Evolutionary conservation across 2,888 invertebrate genomes (phyloP).

Genomic region (Acheta domesticus): DNA sequence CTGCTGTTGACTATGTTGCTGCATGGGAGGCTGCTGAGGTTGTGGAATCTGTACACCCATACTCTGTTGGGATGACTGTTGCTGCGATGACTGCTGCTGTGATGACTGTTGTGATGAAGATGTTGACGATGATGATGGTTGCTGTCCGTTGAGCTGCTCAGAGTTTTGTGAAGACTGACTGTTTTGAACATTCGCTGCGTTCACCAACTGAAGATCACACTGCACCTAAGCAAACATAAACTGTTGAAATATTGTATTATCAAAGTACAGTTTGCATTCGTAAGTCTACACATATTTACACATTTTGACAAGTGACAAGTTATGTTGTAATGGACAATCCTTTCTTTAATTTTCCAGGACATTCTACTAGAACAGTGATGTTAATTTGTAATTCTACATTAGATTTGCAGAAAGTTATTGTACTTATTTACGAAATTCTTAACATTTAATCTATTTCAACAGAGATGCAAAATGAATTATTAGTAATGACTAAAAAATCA

Average conservation of each 20-base stretch:
- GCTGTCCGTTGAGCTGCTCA: neutral
- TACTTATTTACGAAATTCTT: too few relatives aligned
- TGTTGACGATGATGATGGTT: neutral
- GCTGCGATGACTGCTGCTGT: conserved; percentile 43
- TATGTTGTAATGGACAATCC: too few relatives aligned
- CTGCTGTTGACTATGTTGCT: conserved; percentile 39
- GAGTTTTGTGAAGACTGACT: neutral
- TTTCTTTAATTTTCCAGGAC: too few relatives aligned
- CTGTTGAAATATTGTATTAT: neutral
- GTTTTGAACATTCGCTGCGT: conserved; percentile 33
- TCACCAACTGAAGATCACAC: conserved; percentile 36
- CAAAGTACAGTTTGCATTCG: too few relatives aligned
- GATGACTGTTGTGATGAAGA: conserved; percentile 25
- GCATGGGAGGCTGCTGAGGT: conserved; percentile 56
- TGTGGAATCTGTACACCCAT: conserved; percentile 58
- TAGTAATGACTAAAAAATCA: neutral
- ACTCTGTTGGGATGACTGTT: conserved; percentile 51
- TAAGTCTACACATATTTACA: too few relatives aligned
- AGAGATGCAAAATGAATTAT: neutral
- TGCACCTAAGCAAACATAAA: conserved; percentile 30
- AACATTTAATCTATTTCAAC: too few relatives aligned
- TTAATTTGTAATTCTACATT: too few relatives aligned
- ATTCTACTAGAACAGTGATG: too few relatives aligned
- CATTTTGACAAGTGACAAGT: too few relatives aligned
- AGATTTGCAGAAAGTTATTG: too few relatives aligned